phyloP scores from a whole-genome alignment of 1,140 invertebrate species.

The Dolichoris vasculosae region DNA sequence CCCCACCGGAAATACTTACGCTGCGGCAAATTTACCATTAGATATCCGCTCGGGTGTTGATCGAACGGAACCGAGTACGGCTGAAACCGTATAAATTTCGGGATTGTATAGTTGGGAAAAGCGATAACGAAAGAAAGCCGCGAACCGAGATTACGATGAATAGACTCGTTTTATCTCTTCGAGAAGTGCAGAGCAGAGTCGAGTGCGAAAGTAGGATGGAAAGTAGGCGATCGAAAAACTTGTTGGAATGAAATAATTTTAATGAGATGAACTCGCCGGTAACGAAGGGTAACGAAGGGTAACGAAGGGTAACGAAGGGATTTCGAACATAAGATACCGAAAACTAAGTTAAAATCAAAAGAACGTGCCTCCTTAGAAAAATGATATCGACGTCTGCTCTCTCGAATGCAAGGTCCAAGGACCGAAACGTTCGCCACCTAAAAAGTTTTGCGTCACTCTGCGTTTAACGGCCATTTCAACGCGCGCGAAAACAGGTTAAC shows the following conservation, averaged over 20 bases:
- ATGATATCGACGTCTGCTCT: not conserved
- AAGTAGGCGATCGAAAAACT: constrained; percentile 19
- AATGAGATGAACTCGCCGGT: constrained; percentile 60
- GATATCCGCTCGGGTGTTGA: not conserved
- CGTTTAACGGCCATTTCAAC: constrained; percentile 1
- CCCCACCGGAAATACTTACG: not conserved
- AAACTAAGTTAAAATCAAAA: not conserved
- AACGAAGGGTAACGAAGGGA: constrained; percentile 47
- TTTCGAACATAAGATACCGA: not conserved
- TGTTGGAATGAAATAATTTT: constrained; percentile 62
- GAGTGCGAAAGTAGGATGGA: not conserved
- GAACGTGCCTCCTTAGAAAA: not conserved
- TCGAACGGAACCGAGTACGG: too few species aligned
- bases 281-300: not conserved
- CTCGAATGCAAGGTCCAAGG: not conserved
- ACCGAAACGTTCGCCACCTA: not conserved
- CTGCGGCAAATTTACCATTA: not conserved
- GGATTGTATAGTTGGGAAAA: too few species aligned
- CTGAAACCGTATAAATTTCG: too few species aligned
- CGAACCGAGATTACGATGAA: too few species aligned
- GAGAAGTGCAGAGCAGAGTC: constrained; percentile 25
- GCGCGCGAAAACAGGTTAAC: constrained; percentile 58
- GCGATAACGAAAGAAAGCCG: too few species aligned
- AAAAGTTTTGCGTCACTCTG: not conserved
- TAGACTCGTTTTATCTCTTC: not conserved